Evolutionary conservation across 2,113 vertebrate species (phyloP), one percentile per base, ranked within the genome.

Genomic region (Caranx melampygus): DNA sequence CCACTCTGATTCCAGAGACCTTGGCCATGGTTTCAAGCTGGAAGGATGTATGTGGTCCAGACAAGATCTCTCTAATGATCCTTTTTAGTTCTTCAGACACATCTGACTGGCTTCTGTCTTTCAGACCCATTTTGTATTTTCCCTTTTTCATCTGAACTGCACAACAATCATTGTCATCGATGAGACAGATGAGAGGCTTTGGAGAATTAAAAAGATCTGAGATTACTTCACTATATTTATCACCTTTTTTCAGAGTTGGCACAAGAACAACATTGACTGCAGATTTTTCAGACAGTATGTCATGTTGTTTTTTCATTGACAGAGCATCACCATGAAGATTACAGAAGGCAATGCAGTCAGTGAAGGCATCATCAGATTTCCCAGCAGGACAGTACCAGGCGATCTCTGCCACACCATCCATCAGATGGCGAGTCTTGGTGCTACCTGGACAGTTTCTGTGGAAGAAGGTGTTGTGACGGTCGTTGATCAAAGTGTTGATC

Each of bases 371-470:
- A 0, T 84, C 84, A 0, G 84, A 61, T 5, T 88, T 93, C 1
- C 92, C 94, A 14, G 88, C 68, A 5, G 95, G 95, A 26, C 88
- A 95, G 85, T 95, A 96, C 95, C 95, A 96, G 73, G 91, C 87
- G 42, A 96, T 94, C 90, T 96, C 95, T 85, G 93, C 93, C 9
- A 96, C 70, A 2, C 94, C 94, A 10, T 79, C 88, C 93, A 95
- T 94, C 69, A 96, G 21, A 57, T 94, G 66, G 33, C 75, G 63
- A 45, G 86, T 73, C 78, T 87, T 93, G 47, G 61, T 94, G 87
- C 89, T 95, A 2, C 93, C 93, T 78, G 57, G 61, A 31, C 92
- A 95, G 69, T 96, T 81, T 57, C 90, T 78, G 63, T 95, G 92
- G 75, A 93, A 95, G 89, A 96, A 96, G 33, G 81, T 84, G 45